Percentiles rank a stretch among this genome's conserved stretches.
Conservation (phyloP, 2,113 vertebrate genomes). For the Ovibos moschatus region DNA sequence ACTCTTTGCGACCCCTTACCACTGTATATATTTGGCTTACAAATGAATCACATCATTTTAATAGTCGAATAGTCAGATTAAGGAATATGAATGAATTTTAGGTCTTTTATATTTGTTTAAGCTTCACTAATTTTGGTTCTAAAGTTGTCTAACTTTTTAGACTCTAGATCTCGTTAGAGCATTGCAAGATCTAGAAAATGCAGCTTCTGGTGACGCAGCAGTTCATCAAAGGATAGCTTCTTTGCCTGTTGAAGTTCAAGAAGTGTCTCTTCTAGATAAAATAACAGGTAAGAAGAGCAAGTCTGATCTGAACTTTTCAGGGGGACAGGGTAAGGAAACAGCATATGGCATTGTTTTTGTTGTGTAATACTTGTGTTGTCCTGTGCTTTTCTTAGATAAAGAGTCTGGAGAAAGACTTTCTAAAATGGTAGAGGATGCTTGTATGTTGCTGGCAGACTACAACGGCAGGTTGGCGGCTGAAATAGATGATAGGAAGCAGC, state of each 20-base stretch:
- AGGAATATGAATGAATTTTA: not conserved
- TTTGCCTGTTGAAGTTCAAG: slow-evolving; percentile 96
- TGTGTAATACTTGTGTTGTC: slow-evolving; percentile 49
- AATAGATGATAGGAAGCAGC: slow-evolving; percentile 97
- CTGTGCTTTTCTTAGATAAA: slow-evolving; percentile 80
- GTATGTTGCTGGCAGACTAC: slow-evolving; percentile 98
- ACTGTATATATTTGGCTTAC: not conserved
- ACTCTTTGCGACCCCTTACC: not conserved
- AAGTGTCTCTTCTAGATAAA: slow-evolving; percentile 94
- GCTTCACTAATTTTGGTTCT: slow-evolving; percentile 57
- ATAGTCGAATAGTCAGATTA: not conserved
- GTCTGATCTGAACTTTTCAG: not conserved
- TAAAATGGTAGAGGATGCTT: slow-evolving; percentile 94
- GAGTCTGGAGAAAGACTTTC: slow-evolving; percentile 86
- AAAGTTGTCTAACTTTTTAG: slow-evolving; percentile 81
- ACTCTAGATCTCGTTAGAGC: slow-evolving; percentile 96
- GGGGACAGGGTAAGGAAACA: not conserved
- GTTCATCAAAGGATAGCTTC: slow-evolving; percentile 96
- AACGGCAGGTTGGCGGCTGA: slow-evolving; percentile 98
- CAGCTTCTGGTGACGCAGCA: slow-evolving; percentile 93
- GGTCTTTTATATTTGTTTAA: not conserved
- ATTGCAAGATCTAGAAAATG: slow-evolving; percentile 97
- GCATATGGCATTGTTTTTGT: not conserved
- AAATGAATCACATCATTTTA: not conserved
- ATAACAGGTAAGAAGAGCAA: slow-evolving; percentile 90